These are phyloP conservation scores for Acanthis flammea DNA, from an alignment of 2,797 vertebrate species.

Conservation along the genomic window DNA sequence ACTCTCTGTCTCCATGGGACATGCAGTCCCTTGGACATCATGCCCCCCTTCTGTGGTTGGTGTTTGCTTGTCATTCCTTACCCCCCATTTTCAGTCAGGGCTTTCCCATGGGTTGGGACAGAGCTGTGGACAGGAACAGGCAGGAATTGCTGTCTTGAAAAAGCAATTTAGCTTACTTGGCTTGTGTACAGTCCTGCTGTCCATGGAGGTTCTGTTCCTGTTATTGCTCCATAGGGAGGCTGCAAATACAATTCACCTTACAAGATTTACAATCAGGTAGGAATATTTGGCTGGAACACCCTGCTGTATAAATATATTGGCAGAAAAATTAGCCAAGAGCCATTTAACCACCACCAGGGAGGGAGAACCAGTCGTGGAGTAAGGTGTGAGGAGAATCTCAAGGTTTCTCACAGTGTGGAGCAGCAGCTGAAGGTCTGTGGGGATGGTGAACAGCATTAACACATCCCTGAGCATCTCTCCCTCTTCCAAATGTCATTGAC, in stretches of 20 bases:
- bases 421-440: background rate
- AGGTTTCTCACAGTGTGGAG: background rate
- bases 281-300: background rate
- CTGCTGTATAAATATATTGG: background rate
- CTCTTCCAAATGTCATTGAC: background rate
- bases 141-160: background rate
- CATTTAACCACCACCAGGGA: background rate
- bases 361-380: background rate
- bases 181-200: background rate
- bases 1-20: background rate
- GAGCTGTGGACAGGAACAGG: background rate
- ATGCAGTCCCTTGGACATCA: background rate
- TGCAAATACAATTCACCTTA: background rate
- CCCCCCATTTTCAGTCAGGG: rapidly evolving
- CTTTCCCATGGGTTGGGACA: background rate
- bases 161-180: background rate
- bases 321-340: background rate
- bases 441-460: background rate
- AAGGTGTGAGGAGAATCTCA: background rate
- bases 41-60: background rate
- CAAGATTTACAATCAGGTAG: background rate
- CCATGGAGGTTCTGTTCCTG: background rate
- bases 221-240: background rate
- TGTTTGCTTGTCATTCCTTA: background rate
- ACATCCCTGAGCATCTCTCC: background rate